These are phyloP conservation scores for Drosophila nigromelanica DNA, from an alignment of 1,140 invertebrate genomes.

Conservation along the genomic window DNA sequence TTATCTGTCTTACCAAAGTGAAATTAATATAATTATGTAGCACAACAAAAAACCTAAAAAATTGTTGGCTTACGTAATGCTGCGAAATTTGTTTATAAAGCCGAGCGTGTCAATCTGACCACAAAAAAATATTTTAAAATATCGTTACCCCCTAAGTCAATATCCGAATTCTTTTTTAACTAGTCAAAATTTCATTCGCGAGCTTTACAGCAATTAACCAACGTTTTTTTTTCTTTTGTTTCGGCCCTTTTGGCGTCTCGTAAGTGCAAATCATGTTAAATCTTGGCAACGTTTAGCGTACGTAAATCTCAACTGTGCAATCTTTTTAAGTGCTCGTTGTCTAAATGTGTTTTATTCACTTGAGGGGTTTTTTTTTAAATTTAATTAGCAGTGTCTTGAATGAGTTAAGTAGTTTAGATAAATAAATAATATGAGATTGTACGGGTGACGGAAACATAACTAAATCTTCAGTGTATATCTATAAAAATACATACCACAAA, in stretches of 20 bases:
- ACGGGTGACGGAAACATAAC: background rate
- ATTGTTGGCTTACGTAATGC: conserved; percentile 38
- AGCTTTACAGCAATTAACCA: conserved; percentile 26
- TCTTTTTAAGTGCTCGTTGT: conserved; percentile 15
- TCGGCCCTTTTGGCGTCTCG: conserved; percentile 28
- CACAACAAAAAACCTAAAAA: conserved; percentile 18
- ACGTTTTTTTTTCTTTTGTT: conserved; percentile 10
- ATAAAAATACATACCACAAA: background rate
- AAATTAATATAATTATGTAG: conserved; percentile 52
- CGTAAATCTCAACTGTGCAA: conserved; percentile 32
- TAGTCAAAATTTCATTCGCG: conserved; percentile 24
- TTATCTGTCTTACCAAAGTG: conserved; percentile 44
- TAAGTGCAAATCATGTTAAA: conserved; percentile 32
- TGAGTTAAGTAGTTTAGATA: background rate
- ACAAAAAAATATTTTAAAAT: conserved; percentile 8
- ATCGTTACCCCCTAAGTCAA: conserved; percentile 5
- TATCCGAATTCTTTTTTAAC: conserved; percentile 44
- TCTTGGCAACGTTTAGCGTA: conserved; percentile 20
- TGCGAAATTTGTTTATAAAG: conserved; percentile 43
- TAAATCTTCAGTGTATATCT: background rate
- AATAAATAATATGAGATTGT: background rate
- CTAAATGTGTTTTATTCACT: background rate
- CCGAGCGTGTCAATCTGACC: conserved; percentile 24
- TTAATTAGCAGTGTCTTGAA: conserved; percentile 13
- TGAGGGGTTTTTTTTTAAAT: conserved; percentile 4